Conservation (phyloP, 2,888 invertebrate species). For the Drosophila nigricruria region DNA sequence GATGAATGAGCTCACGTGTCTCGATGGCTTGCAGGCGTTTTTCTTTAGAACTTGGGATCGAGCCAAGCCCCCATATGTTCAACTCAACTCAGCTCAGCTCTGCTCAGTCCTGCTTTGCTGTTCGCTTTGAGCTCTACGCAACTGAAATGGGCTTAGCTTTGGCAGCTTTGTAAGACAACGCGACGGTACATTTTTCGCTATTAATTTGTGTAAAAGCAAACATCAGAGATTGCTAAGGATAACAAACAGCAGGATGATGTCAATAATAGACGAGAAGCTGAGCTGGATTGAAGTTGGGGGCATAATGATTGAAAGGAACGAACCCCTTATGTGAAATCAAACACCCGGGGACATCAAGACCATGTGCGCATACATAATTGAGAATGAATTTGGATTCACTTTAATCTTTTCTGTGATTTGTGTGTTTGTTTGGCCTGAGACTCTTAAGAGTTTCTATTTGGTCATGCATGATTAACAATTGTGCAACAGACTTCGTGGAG, state of each 20-base stretch:
- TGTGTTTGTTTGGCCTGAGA: constrained; percentile 49
- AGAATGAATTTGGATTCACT: constrained; percentile 62
- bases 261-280: constrained; percentile 28
- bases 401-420: constrained; percentile 62
- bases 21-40: constrained; percentile 38
- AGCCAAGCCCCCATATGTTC: constrained; percentile 2
- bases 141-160: constrained; percentile 33
- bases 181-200: constrained; percentile 56
- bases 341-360: constrained; percentile 52
- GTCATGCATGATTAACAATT: constrained; percentile 65
- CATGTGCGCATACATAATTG: constrained; percentile 68
- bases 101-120: neutral
- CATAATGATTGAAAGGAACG: constrained; percentile 54
- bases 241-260: constrained; percentile 42
- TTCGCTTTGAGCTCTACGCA: constrained; percentile 45
- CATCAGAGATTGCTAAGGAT: constrained; percentile 55
- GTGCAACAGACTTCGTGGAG: constrained; percentile 36
- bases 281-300: neutral
- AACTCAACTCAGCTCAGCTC: neutral
- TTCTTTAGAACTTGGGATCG: constrained; percentile 22
- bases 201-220: constrained; percentile 72
- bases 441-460: constrained; percentile 37
- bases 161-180: constrained; percentile 32
- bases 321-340: constrained; percentile 60
- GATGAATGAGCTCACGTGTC: constrained; percentile 45